These are phyloP conservation scores for Eriosoma lanigerum DNA, from an alignment of 1,140 invertebrate species.

Conservation along the genomic window DNA sequence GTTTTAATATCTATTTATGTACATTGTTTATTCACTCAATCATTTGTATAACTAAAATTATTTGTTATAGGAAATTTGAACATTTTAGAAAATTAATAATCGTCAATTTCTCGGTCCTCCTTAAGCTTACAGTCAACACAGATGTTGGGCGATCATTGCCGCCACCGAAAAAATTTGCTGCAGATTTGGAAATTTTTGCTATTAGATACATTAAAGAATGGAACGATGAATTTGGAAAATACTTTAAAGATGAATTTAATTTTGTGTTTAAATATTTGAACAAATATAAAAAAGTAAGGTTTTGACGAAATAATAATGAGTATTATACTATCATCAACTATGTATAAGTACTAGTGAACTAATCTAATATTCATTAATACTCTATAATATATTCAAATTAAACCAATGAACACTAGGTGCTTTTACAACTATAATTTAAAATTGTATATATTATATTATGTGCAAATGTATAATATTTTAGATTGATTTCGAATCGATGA, in stretches of 20 bases:
- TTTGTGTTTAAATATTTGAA: conserved; percentile 62
- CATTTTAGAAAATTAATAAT: conserved; percentile 62
- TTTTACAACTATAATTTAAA: no score
- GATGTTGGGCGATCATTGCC: conserved; percentile 61
- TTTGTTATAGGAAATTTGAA: conserved; percentile 60
- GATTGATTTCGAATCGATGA: conserved; percentile 47
- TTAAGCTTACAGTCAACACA: conserved; percentile 61
- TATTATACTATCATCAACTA: neutral
- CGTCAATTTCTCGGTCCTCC: conserved; percentile 60
- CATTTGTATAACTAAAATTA: neutral
- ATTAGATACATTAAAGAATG: conserved; percentile 62
- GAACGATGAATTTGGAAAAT: conserved; percentile 60
- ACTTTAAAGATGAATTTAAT: conserved; percentile 60
- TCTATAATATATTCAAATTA: no score
- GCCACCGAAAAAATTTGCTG: conserved; percentile 60
- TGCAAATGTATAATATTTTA: neutral
- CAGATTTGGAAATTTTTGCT: conserved; percentile 59
- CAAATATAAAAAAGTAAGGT: conserved; percentile 60
- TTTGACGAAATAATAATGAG: neutral
- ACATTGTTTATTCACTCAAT: neutral
- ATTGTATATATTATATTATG: no score
- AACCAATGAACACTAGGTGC: no score
- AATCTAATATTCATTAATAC: no score
- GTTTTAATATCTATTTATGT: neutral
- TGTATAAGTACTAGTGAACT: neutral